A percentile compares a stretch with the other conserved stretches of the same genome.
phyloP scores from a whole-genome alignment of 2,797 vertebrate species.

The Sebastes cheni region DNA sequence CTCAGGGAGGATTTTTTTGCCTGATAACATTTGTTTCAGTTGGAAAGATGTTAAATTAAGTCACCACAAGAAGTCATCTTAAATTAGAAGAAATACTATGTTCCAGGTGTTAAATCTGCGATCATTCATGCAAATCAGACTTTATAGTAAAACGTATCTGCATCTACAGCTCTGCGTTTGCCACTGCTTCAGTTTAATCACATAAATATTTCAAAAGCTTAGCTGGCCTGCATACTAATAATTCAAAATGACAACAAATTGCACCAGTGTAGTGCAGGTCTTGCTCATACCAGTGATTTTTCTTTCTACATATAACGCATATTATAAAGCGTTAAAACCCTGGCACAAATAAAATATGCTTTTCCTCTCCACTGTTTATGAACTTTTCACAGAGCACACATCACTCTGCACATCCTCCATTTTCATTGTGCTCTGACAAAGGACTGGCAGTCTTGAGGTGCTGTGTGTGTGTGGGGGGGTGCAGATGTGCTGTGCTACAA shows the following conservation, averaged over 20 bases:
- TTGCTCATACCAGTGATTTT: not conserved
- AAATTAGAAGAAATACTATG: not conserved
- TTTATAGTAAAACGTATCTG: not conserved
- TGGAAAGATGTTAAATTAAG: not conserved
- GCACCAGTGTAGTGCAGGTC: not conserved
- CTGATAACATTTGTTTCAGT: not conserved
- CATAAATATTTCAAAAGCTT: conserved; percentile 26
- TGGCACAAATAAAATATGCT: not conserved
- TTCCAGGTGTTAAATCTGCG: not conserved
- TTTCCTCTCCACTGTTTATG: not conserved
- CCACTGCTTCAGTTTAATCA: conserved; percentile 2
- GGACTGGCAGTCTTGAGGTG: conserved; percentile 37
- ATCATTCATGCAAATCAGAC: conserved; percentile 9
- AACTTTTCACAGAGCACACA: conserved; percentile 9
- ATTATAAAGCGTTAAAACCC: not conserved
- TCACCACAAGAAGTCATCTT: not conserved
- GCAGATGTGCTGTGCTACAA: conserved; percentile 57
- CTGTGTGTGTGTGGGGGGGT: conserved; percentile 34
- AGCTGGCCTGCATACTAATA: not conserved
- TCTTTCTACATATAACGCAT: not conserved
- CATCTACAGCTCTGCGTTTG: not conserved
- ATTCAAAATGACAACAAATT: conserved; percentile 15
- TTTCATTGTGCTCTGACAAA: conserved; percentile 56
- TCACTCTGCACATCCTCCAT: conserved; percentile 8
- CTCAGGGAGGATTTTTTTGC: not conserved